Evolutionary conservation across 2,797 vertebrate species (phyloP).

Genomic region (Mionectes olivaceus): DNA sequence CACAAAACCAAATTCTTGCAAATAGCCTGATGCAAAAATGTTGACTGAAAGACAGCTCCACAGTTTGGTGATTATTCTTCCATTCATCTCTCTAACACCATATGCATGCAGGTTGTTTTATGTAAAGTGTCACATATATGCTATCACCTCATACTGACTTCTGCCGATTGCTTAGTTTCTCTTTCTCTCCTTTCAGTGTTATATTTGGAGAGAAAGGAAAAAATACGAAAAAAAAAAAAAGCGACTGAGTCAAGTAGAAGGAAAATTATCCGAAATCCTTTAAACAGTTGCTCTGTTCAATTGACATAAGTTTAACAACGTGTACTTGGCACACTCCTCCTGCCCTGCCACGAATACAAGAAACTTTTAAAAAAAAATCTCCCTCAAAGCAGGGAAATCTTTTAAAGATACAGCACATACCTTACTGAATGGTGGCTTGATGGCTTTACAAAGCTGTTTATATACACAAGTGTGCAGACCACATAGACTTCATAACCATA

Average conservation of each 20-base stretch:
- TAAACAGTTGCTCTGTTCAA: conserved; percentile 29
- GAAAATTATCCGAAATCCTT: conserved; percentile 22
- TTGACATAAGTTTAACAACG: conserved; percentile 22
- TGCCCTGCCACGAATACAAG: conserved; percentile 42
- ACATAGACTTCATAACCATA: background rate
- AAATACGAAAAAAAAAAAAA: background rate
- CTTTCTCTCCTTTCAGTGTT: background rate
- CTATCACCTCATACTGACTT: conserved; percentile 28
- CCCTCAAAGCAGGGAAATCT: background rate
- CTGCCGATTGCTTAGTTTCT: conserved; percentile 9
- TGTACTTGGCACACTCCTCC: conserved; percentile 22
- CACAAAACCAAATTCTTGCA: background rate
- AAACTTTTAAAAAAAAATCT: background rate
- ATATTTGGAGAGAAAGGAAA: background rate
- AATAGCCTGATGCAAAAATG: background rate
- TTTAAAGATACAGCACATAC: conserved; percentile 37
- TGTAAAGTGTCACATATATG: background rate
- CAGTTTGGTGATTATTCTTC: background rate
- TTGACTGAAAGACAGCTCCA: background rate
- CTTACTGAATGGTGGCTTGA: background rate
- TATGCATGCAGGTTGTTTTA: background rate
- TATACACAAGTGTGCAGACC: background rate
- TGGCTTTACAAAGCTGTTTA: background rate
- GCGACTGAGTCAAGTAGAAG: background rate
- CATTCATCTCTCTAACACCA: conserved; percentile 17